Conservation (phyloP, 2,888 invertebrate species). For the Mesorhabditis spiculigera region DNA sequence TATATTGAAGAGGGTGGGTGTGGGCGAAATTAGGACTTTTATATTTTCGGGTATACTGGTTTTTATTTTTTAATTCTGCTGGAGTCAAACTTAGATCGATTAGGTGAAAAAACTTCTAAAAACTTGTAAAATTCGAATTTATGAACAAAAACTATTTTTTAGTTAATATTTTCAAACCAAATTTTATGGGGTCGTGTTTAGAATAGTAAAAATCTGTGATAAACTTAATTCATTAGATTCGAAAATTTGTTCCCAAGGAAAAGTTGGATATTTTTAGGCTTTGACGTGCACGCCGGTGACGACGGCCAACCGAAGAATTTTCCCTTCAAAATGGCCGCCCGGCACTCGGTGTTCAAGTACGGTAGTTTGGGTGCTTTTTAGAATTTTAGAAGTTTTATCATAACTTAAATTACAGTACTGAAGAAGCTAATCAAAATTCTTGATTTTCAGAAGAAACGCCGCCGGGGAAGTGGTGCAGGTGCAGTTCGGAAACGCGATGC, state of each 20-base stretch:
- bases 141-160: no score
- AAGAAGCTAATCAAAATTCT: neutral
- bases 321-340: constrained; percentile 56
- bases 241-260: no score
- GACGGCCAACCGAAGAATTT: constrained; percentile 69
- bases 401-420: neutral
- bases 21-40: neutral
- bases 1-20: constrained; percentile 68
- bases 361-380: neutral
- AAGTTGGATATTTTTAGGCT: constrained; percentile 54
- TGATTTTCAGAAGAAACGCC: constrained; percentile 62
- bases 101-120: no score
- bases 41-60: neutral
- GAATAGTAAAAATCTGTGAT: no score
- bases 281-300: constrained; percentile 69
- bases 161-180: no score
- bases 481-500: constrained; percentile 74
- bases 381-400: neutral
- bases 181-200: no score
- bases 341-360: constrained; percentile 64
- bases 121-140: no score
- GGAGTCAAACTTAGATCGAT: no score
- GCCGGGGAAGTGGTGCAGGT: constrained; percentile 68
- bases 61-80: neutral
- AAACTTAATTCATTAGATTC: no score